Evolutionary conservation across 2,113 vertebrate species (phyloP), one percentile per base, ranked within the genome.

Genomic region (Acrocephalus arundinaceus): DNA sequence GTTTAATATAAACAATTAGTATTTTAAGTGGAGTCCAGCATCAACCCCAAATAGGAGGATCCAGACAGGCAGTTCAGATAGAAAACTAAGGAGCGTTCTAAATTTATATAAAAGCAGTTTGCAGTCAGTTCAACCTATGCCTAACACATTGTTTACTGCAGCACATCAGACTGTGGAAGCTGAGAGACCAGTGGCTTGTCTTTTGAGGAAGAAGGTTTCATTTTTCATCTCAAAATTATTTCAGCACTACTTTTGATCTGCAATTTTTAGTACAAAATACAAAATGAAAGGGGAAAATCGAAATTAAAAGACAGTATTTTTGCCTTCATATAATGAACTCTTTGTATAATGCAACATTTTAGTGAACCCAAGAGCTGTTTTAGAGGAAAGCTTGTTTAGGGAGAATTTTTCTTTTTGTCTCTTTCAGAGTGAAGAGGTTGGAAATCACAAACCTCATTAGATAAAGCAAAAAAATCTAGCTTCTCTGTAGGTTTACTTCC

Each of bases 1-100:
- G 85, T 94, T 93, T 95, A 96, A 95, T 96, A 91, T 98, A 98
- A 98, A 98, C 98, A 97, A 97, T 97, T 97, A 97, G 96, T 97
- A 88, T 98, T 98, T 97, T 97, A 98, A 98, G 96, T 97, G 96
- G 91, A 96, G 95, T 97, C 70, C 87, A 97, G 94, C 97, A 97
- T 97, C 94, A 97, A 86, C 97, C 96, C 93, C 94, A 97, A 98
- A 97, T 95, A 97, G 91, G 96, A 97, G 84, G 93, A 96, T 96
- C 74, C 95, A 97, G 96, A 95, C 96, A 92, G 90, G 94, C 94
- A 97, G 95, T 96, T 96, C 85, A 96, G 94, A 97, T 80, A 96
- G 96, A 93, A 98, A 98, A 94, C 82, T 85, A 95, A 97, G 90
- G 95, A 91, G 96, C 91, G 90, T 93, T 97, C 91, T 96, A 88